Conservation (phyloP, 1,140 invertebrate genomes). For the Drosophila fuyamai region DNA sequence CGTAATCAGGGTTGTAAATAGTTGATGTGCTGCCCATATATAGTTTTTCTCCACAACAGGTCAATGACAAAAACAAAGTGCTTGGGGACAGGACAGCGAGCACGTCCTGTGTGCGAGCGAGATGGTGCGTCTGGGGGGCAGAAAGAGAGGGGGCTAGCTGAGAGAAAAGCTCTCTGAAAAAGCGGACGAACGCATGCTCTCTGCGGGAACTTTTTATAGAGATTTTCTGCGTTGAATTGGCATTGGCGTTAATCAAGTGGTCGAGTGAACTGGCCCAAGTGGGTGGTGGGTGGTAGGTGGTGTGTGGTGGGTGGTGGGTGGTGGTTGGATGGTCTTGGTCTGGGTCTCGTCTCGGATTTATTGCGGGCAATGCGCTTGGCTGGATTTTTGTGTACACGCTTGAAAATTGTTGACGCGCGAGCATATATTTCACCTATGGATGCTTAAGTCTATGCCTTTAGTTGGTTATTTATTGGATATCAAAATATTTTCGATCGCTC, state of each 20-base stretch:
- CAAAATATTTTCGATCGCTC: conserved; percentile 70
- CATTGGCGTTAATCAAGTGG: conserved; percentile 80
- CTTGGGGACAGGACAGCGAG: conserved; percentile 16
- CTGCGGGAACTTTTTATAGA: conserved; percentile 71
- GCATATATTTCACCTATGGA: conserved; percentile 13
- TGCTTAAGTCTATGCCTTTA: conserved; percentile 24
- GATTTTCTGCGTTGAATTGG: conserved; percentile 78
- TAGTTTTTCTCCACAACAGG: conserved; percentile 66
- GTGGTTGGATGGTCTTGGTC: conserved; percentile 59
- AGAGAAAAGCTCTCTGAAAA: conserved; percentile 50
- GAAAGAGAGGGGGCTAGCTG: conserved; percentile 7
- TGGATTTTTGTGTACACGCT: conserved; percentile 80
- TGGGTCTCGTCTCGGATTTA: conserved; percentile 60
- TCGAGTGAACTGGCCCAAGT: conserved; percentile 44
- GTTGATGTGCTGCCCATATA: conserved; percentile 27
- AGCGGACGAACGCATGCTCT: conserved; percentile 55
- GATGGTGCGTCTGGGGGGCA: conserved; percentile 13
- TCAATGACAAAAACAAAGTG: conserved; percentile 79
- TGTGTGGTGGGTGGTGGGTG: conserved; percentile 19
- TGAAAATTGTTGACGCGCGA: conserved; percentile 79
- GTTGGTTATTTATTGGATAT: conserved; percentile 76
- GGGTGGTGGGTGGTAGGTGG: conserved; percentile 26
- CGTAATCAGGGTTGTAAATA: conserved; percentile 24
- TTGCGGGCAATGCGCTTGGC: conserved; percentile 54
- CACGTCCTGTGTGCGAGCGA: conserved; percentile 43